Evolutionary conservation across 2,797 vertebrate species (phyloP).

Genomic region (Acrocephalus scirpaceus): DNA sequence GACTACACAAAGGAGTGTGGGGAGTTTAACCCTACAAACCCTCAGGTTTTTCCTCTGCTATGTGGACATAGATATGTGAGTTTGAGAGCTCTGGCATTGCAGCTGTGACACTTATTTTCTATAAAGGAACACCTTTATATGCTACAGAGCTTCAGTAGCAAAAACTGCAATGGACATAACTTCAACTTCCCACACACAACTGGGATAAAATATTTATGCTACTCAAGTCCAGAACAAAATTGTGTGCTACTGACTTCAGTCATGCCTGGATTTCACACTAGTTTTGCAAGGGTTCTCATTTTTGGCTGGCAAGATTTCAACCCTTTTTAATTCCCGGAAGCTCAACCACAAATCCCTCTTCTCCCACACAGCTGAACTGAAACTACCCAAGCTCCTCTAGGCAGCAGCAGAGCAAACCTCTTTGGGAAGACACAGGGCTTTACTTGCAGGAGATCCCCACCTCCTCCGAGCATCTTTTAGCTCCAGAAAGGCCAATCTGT

Average conservation of each 20-base stretch:
- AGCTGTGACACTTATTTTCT: neutral
- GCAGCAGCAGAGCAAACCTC: neutral
- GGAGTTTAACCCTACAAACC: neutral
- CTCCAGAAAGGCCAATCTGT: neutral
- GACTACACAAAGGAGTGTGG: neutral
- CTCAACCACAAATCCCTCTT: conserved; percentile 50
- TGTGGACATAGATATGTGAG: neutral
- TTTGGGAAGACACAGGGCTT: neutral
- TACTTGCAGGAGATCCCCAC: neutral
- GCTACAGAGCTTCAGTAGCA: neutral
- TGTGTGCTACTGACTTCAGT: neutral
- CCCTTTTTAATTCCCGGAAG: conserved; percentile 49
- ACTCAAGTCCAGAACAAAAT: neutral
- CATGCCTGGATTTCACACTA: neutral
- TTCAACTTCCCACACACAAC: neutral
- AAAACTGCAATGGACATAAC: neutral
- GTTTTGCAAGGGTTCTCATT: neutral
- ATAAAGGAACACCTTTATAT: neutral
- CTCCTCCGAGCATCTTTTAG: neutral
- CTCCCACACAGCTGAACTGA: conserved; percentile 16
- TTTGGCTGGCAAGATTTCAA: conserved; percentile 39
- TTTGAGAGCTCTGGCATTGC: neutral
- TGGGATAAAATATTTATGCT: neutral
- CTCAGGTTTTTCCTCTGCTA: neutral
- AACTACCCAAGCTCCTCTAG: neutral